Base-by-base conservation (phyloP, 2,113 vertebrate genomes). In the Apistogramma diplotaenia region DNA sequence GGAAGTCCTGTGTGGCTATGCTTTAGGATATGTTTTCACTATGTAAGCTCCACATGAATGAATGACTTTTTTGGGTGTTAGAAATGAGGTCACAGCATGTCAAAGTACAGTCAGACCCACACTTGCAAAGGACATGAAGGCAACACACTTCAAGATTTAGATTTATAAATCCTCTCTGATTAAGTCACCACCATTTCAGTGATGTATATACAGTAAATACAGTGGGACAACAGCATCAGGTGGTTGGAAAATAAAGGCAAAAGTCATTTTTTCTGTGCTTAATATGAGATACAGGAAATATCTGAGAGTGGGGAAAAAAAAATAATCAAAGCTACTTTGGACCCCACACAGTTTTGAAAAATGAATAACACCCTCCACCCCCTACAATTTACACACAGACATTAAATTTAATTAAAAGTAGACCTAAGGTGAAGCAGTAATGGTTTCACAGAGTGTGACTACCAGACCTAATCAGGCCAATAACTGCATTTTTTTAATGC, bases 361-460 rank as follows among this genome's bases (percentile, higher is more conserved):
- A 73, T 18, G 33, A 74, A 80, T 33, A 78, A 75, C 13, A 54
- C 4, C n/a, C 15, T 23, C 29, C 60, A 40, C 21, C 1, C 21
- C 35, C 61, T 3, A 65, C 18, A 1, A 72, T 83, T 78, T 87
- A 83, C 71, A 79, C 53, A 73, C 51, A 87, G 72, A 74, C 43
- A 77, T 86, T 37, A 62, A 60, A 89, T 89, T 84, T 74, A 86
- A 91, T 89, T 87, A 85, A 91, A 89, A 78, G 67, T 81, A 84
- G 37, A 86, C 87, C 74, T 72, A 85, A 83, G 76, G 61, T 88
- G 79, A 89, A 72, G 59, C 46, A 75, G 85, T 83, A 85, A 85
- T 79, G 65, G 74, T 75, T 75, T 78, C 61, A 81, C 70, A 85
- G 53, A 82, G 56, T 84, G 84, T 70, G 76, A 23, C 73, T 80